Percentiles rank a stretch among this genome's conserved stretches.
Evolutionary conservation across 2,113 vertebrate species (phyloP).

Genomic region (Symphodus melops): DNA sequence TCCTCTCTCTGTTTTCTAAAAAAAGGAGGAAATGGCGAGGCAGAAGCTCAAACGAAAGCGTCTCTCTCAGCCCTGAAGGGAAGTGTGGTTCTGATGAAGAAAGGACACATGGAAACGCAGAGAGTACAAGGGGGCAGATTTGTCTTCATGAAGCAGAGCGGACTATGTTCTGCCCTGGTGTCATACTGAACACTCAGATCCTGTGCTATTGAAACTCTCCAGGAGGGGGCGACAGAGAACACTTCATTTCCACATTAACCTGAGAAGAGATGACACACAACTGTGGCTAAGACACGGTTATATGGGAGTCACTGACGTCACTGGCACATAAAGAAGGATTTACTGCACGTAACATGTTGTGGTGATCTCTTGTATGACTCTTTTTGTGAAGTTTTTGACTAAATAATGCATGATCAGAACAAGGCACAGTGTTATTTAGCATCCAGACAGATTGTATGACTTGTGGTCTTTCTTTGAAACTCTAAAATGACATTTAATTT

Average conservation of each 20-base stretch:
- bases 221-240: conserved; percentile 62
- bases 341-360: conserved; percentile 50
- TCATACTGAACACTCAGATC: conserved; percentile 57
- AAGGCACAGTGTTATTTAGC: conserved; percentile 33
- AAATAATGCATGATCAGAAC: conserved; percentile 60
- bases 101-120: conserved; percentile 41
- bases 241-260: conserved; percentile 59
- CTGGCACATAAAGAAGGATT: conserved; percentile 73
- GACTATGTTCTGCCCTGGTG: conserved; percentile 44
- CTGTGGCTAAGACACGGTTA: conserved; percentile 40
- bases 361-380: conserved; percentile 50
- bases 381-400: conserved; percentile 46
- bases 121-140: conserved; percentile 36
- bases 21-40: conserved; percentile 79
- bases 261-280: conserved; percentile 32
- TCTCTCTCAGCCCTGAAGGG: conserved; percentile 78
- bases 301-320: conserved; percentile 65
- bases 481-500: conserved; percentile 40
- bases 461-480: conserved; percentile 48
- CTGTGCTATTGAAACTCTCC: conserved; percentile 59
- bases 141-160: conserved; percentile 54
- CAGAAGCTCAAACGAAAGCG: conserved; percentile 82
- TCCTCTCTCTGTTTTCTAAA: conserved; percentile 68
- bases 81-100: conserved; percentile 9
- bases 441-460: conserved; percentile 46